Conservation (phyloP, 2,113 vertebrate species). For the Ursus arctos region DNA sequence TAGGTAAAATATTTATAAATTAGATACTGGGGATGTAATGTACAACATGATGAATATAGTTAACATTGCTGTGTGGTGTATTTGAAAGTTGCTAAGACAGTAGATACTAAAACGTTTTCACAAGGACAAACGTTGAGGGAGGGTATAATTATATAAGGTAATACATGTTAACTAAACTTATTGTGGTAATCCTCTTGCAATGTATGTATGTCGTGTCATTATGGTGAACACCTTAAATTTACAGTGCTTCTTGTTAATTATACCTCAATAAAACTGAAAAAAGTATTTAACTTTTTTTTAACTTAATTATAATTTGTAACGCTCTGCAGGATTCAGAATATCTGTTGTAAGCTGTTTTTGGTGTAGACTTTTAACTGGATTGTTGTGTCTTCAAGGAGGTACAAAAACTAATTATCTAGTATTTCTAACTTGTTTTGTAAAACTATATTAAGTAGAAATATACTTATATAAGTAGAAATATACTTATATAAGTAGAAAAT, state of each 20-base stretch:
- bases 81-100: background rate
- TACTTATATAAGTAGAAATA: too few species aligned
- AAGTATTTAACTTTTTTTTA: background rate
- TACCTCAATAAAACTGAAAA: background rate
- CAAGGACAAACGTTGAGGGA: background rate
- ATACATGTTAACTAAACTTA: background rate
- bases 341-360: background rate
- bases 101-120: background rate
- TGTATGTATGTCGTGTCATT: background rate
- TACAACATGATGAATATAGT: background rate
- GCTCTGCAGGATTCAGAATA: background rate
- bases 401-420: conserved; percentile 8
- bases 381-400: background rate
- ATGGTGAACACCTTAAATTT: background rate
- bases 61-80: background rate
- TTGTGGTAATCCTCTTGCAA: background rate
- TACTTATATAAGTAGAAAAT: background rate
- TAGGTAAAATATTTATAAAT: conserved; percentile 22
- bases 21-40: background rate
- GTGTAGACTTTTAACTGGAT: background rate
- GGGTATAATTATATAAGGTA: background rate
- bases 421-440: background rate
- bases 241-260: background rate
- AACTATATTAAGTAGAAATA: conserved; percentile 5
- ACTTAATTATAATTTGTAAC: conserved; percentile 63